Percentiles rank a stretch among this genome's conserved stretches.
Evolutionary conservation across 1,140 invertebrate genomes (phyloP).

Genomic region (Coboldia fuscipes): DNA sequence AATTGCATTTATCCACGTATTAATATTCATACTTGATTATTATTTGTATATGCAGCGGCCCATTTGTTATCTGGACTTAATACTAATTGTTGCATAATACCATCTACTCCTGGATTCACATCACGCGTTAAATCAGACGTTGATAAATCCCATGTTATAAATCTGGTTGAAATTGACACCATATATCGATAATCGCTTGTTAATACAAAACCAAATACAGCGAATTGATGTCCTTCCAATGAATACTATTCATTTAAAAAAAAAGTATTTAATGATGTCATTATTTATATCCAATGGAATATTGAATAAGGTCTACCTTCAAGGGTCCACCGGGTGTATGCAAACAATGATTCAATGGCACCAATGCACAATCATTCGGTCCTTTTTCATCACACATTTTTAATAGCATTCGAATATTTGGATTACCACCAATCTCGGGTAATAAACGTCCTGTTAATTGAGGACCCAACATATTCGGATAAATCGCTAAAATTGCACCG

Average conservation of each 20-base stretch:
- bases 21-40: conserved; percentile 51
- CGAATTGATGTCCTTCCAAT: conserved; percentile 92
- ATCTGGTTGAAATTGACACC: conserved; percentile 88
- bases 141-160: conserved; percentile 93
- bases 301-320: conserved; percentile 35
- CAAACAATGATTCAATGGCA: conserved; percentile 85
- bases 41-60: conserved; percentile 90
- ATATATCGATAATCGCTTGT: conserved; percentile 86
- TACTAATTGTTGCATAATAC: conserved; percentile 89
- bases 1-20: not conserved
- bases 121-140: conserved; percentile 81
- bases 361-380: conserved; percentile 65
- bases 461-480: conserved; percentile 90
- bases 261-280: conserved; percentile 1
- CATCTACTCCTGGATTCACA: conserved; percentile 79
- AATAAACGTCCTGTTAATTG: conserved; percentile 82
- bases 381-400: conserved; percentile 77
- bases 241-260: conserved; percentile 77
- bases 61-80: conserved; percentile 90
- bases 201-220: conserved; percentile 83
- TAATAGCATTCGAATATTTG: conserved; percentile 67
- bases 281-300: no score
- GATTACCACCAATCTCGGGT: conserved; percentile 62
- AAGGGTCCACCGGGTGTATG: conserved; percentile 94
- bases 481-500: conserved; percentile 68